Base-by-base conservation (phyloP, 2,888 invertebrate species). In the Cryptocephalus moraei region DNA sequence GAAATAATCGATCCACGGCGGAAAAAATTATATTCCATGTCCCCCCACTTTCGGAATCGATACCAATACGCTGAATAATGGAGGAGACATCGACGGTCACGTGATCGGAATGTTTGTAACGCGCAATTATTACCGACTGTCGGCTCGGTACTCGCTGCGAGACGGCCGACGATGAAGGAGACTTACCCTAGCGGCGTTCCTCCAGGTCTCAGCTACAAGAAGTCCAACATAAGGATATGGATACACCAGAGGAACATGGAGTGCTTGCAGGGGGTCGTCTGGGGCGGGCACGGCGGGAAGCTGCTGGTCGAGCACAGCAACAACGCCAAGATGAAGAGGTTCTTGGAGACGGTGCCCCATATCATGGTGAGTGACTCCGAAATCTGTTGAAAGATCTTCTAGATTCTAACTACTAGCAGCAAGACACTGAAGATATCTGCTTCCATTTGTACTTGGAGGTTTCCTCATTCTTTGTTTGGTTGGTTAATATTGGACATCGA, bases 181-280 rank as follows among this genome's bases (percentile, higher is more conserved):
- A 22, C 22, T 22, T 2, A 22, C 22, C 22, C 22, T 4, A n/a
- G 36, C 6, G 12, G 12, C 12, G n/a, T 49, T 41, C 47, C 48
- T 56, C 12, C 70, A 86, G 89, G 79, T 67, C 73, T 87, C 66
- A 84, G 56, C 45, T 63, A 62, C 50, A 71, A 71, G 53, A 71
- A 70, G 48, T 87, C 92, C 56, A 92, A 91, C 65, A 92, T 95
- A 55, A 77, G 93, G 57, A 93, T 93, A 75, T 95, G 94, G 94
- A 91, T 93, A 61, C 91, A 93, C 69, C 92, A 93, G 70, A 82
- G 88, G 68, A 91, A 93, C 70, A 79, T 93, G 67, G 81, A 80
- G 44, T 85, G 87, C 58, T 74, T 93, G 59, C 91, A 92, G 71
- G 84, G 86, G 63, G 87, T 92, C 4, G 77, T 93, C 45, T 89